A percentile compares a stretch with the other conserved stretches of the same genome.
Evolutionary conservation across 92 coral and sea anemone species (phyloP).

Genomic region (Heliopora coerulea): DNA sequence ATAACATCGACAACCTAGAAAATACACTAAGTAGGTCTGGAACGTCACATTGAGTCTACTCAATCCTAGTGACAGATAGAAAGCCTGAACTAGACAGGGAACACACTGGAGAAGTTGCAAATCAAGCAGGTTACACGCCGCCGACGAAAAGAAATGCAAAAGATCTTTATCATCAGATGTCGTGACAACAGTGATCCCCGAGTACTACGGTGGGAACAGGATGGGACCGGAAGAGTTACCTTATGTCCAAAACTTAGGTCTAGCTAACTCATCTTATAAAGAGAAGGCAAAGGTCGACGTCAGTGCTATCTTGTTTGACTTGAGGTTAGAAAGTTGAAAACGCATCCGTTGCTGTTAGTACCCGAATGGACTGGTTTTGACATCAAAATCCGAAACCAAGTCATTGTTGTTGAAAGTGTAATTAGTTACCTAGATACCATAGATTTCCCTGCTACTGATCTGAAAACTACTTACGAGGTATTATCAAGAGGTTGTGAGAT

Average conservation of each 20-base stretch:
- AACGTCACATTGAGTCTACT: constrained; percentile 65
- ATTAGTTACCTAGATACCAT: constrained; percentile 64
- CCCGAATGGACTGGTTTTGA: constrained; percentile 80
- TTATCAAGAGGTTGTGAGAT: constrained; percentile 70
- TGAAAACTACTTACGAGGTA: constrained; percentile 70
- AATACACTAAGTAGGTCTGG: constrained; percentile 67
- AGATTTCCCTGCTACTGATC: constrained; percentile 71
- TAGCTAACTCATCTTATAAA: constrained; percentile 44
- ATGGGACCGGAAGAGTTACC: constrained; percentile 61
- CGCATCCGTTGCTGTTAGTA: constrained; percentile 67
- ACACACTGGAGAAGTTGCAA: constrained; percentile 27
- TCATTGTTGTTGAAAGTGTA: constrained; percentile 61
- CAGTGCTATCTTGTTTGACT: constrained; percentile 65
- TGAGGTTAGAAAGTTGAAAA: constrained; percentile 63
- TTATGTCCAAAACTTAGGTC: constrained; percentile 56
- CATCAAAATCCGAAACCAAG: constrained; percentile 55
- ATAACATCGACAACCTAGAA: constrained; percentile 64
- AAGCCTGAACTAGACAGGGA: constrained; percentile 33
- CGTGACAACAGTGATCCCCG: constrained; percentile 60
- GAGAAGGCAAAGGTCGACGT: constrained; percentile 43
- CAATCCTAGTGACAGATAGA: constrained; percentile 55
- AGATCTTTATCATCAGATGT: constrained; percentile 56
- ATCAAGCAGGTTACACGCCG: constrained; percentile 38
- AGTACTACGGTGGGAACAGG: constrained; percentile 69
- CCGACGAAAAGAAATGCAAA: constrained; percentile 58